Conservation (phyloP, 2,888 invertebrate genomes). For the Pycnomerus fuliginosus region DNA sequence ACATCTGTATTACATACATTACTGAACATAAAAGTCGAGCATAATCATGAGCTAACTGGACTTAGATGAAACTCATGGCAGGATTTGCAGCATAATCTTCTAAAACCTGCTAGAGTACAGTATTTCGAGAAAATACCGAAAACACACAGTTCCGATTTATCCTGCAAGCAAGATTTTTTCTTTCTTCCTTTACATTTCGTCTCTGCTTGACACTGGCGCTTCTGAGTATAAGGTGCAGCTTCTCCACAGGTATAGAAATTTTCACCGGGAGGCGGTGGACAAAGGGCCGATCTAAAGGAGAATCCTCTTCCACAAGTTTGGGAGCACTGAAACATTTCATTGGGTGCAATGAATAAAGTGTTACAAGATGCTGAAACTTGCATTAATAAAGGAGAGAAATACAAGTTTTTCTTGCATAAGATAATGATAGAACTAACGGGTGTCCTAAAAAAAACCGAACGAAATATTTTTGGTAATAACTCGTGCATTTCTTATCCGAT, state of each 20-base stretch:
- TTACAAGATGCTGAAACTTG: too few species aligned
- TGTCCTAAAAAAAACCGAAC: too few species aligned
- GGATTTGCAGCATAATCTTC: conserved; percentile 61
- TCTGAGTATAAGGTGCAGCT: conserved; percentile 54
- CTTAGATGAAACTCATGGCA: conserved; percentile 40
- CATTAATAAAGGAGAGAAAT: too few species aligned
- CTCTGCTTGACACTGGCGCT: conserved; percentile 54
- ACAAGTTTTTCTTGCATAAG: too few species aligned
- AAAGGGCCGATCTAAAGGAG: conserved; percentile 56
- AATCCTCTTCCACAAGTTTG: conserved; percentile 61
- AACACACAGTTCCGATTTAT: conserved; percentile 56
- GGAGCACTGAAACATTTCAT: conserved; percentile 60
- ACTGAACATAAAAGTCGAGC: too few species aligned
- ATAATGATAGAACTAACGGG: too few species aligned
- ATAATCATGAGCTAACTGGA: too few species aligned
- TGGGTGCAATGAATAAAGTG: too few species aligned
- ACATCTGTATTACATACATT: too few species aligned
- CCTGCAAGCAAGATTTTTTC: conserved; percentile 36
- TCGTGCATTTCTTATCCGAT: too few species aligned
- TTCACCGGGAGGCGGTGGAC: conserved; percentile 56
- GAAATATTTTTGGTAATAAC: too few species aligned
- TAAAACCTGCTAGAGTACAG: conserved; percentile 53
- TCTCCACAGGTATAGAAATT: conserved; percentile 56
- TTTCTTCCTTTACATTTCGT: conserved; percentile 36
- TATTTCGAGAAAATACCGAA: conserved; percentile 50